These are phyloP conservation scores for Stichodactyla mertensii DNA, from an alignment of 64 coral and sea anemone genomes.

Conservation along the genomic window DNA sequence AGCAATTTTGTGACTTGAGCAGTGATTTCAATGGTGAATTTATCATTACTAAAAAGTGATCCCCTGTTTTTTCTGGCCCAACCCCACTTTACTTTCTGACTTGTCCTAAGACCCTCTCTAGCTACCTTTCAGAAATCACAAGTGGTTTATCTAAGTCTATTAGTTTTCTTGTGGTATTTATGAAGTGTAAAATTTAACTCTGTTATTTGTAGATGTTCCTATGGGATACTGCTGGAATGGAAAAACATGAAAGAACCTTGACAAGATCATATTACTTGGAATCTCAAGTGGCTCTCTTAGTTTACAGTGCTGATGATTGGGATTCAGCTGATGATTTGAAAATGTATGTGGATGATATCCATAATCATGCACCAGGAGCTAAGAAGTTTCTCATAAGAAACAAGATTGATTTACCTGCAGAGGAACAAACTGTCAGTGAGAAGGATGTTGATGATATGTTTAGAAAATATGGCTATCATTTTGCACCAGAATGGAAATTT, in stretches of 20 bases:
- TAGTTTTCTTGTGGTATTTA: too few relatives aligned
- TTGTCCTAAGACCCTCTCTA: too few relatives aligned
- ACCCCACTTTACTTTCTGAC: too few relatives aligned
- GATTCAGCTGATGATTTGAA: slow-evolving; percentile 6
- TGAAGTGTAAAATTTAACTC: too few relatives aligned
- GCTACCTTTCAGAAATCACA: too few relatives aligned
- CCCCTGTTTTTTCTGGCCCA: too few relatives aligned
- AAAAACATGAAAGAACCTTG: slow-evolving; percentile 14
- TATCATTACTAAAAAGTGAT: too few relatives aligned
- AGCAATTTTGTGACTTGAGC: too few relatives aligned
- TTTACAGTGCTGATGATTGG: slow-evolving; percentile 39
- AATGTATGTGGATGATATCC: slow-evolving; percentile 9
- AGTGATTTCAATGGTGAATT: too few relatives aligned
- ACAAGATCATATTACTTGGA: slow-evolving; percentile 31
- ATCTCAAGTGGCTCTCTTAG: slow-evolving; percentile 25
- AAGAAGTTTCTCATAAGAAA: slow-evolving; percentile 43
- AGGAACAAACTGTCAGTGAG: slow-evolving; percentile 20
- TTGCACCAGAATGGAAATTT: background rate
- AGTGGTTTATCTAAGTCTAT: too few relatives aligned
- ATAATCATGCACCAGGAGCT: slow-evolving; percentile 18
- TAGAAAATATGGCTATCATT: background rate
- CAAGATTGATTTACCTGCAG: slow-evolving; percentile 37
- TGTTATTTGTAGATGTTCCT: slow-evolving; percentile 20
- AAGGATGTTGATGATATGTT: slow-evolving; percentile 16
- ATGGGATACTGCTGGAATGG: slow-evolving; percentile 38